These are phyloP conservation scores for Hemiprocne comata DNA, from an alignment of 2,113 vertebrate species.

Conservation along the genomic window DNA sequence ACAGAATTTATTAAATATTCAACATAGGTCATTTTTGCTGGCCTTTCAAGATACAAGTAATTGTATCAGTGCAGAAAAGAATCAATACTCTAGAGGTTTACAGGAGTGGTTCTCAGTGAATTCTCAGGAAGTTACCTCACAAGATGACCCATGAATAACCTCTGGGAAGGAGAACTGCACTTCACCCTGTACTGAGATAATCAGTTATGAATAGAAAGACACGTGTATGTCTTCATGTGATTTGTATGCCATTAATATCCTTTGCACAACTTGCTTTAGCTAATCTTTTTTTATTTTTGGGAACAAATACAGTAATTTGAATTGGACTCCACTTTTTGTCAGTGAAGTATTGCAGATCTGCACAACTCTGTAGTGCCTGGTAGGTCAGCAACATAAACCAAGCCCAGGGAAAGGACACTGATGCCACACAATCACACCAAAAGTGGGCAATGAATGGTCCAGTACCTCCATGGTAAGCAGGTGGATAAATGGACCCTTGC, in stretches of 20 bases:
- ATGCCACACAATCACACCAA: not conserved
- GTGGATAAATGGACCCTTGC: not conserved
- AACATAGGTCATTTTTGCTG: not conserved
- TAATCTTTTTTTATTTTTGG: not conserved
- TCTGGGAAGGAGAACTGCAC: not conserved
- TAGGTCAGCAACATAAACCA: not conserved
- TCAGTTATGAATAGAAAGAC: not conserved
- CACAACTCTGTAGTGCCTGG: not conserved
- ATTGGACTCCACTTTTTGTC: not conserved
- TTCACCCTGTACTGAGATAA: not conserved
- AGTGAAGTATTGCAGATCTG: not conserved
- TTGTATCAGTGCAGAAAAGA: not conserved
- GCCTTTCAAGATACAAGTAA: not conserved
- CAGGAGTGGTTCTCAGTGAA: not conserved
- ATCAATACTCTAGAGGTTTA: not conserved
- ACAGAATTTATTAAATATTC: not conserved
- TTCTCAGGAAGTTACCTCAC: not conserved
- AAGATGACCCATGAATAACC: not conserved
- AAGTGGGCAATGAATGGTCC: rapidly evolving
- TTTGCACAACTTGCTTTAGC: not conserved
- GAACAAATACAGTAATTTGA: not conserved
- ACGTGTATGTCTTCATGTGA: rapidly evolving
- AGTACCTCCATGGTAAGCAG: rapidly evolving
- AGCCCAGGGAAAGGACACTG: not conserved
- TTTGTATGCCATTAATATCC: not conserved